Evolutionary conservation across 1,140 invertebrate species (phyloP), one percentile per base, ranked within the genome.

Genomic region (Drosophila nikananu): DNA sequence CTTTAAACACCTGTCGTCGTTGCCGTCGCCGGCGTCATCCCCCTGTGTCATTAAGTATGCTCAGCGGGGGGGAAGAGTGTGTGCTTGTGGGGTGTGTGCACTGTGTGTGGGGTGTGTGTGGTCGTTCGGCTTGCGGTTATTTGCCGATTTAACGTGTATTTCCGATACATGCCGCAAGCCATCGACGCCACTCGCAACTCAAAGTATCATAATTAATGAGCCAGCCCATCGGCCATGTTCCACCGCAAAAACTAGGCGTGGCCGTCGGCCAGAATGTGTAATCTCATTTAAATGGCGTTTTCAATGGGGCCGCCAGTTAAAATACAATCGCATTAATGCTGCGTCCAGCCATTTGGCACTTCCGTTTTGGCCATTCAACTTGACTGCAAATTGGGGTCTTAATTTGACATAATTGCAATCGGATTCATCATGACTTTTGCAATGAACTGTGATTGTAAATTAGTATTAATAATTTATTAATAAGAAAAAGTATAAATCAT

Each of bases 191-290:
- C 64, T 42, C 63, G 61, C 57, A 65, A 64, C 64, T 77, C 65
- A 75, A 87, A 80, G 80, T 73, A 87, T 80, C 83, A 87, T 87
- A 87, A 87, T 87, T 87, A 87, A 87, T 87, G 83, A 87, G 80
- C 42, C 61, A 61, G 23, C 35, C 61, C 30, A 10, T 32, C 32
- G 52, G 23, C 63, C 63, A 17, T 10, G 9, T 17, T 32, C 44
- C 35, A 60, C 59, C 55, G 8, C 32, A 42, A 52, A 52, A 55
- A 30, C 52, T 61, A 55, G 41, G 58, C 62, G 66, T 70, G 32
- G 51, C 55, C n/a, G 27, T 23, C 55, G 49, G 68, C 63, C 52
- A 73, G 57, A 57, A 13, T 55, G 73, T 64, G 41, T 77, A 79
- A 82, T 82, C 68, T 65, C 68, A 60, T 66, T 86, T 86, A 82